Percentiles rank a stretch among this genome's conserved stretches.
These are phyloP conservation scores for Aphidius gifuensis DNA, from an alignment of 1,140 invertebrate genomes.

Conservation along the genomic window DNA sequence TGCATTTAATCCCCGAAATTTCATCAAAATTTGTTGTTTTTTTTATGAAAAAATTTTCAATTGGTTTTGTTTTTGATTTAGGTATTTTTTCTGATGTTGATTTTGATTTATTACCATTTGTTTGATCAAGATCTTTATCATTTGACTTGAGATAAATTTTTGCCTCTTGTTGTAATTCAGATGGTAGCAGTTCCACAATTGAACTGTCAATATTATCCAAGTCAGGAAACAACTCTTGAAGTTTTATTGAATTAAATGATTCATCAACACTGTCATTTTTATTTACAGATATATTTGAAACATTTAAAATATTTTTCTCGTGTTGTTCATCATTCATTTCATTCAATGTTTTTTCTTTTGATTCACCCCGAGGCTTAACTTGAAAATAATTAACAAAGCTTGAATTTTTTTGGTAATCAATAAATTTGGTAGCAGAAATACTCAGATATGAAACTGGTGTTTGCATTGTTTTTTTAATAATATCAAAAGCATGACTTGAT, in stretches of 20 bases:
- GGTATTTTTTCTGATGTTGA: no score
- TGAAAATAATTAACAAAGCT: constrained; percentile 63
- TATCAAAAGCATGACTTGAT: constrained; percentile 58
- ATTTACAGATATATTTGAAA: constrained; percentile 13
- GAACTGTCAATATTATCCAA: constrained; percentile 48
- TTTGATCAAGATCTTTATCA: constrained; percentile 1
- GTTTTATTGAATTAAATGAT: constrained; percentile 16
- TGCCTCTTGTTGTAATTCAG: constrained; percentile 44
- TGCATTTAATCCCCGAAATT: constrained; percentile 54
- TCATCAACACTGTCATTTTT: constrained; percentile 30
- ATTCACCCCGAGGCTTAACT: constrained; percentile 27
- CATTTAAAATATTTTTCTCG: no score
- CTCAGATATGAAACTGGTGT: constrained; percentile 68
- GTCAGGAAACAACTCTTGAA: constrained; percentile 55
- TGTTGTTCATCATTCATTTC: not conserved
- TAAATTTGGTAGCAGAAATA: constrained; percentile 78
- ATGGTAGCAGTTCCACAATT: constrained; percentile 45
- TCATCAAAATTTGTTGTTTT: constrained; percentile 12
- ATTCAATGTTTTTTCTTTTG: not conserved
- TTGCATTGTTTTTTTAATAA: constrained; percentile 60
- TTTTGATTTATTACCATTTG: no score
- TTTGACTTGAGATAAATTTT: constrained; percentile 36
- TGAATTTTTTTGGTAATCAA: constrained; percentile 60
- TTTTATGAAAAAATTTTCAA: constrained; percentile 44
- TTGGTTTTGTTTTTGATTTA: constrained; percentile 1